phyloP scores from a whole-genome alignment of 2,797 vertebrate species.

The Fratercula arctica region DNA sequence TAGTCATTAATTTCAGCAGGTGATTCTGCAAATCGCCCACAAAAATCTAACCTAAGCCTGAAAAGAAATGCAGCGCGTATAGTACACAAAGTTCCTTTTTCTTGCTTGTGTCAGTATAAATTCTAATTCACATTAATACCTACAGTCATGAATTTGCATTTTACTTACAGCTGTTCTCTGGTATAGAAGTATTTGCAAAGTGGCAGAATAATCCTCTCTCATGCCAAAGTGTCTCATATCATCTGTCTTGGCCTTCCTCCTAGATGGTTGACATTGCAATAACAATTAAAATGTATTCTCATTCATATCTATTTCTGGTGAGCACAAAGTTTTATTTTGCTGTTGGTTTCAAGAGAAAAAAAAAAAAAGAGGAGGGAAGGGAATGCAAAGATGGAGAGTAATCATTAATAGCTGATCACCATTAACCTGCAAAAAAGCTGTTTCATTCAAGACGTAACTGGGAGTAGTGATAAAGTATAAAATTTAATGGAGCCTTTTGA shows the following conservation, averaged over 20 bases:
- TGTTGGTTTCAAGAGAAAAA: background rate
- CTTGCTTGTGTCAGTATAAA: background rate
- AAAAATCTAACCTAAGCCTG: background rate
- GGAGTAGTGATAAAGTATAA: background rate
- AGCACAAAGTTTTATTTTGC: background rate
- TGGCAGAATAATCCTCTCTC: background rate
- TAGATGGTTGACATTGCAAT: background rate
- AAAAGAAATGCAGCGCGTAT: background rate
- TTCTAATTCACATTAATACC: background rate
- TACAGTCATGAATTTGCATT: background rate
- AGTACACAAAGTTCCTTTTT: background rate
- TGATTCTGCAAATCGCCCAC: background rate
- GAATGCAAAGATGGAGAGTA: background rate
- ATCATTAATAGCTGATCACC: background rate
- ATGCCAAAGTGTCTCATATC: background rate
- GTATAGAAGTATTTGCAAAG: background rate
- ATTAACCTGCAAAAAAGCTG: background rate
- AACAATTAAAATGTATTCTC: background rate
- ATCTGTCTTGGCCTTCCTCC: background rate
- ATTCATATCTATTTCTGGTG: background rate
- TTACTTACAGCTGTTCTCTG: background rate
- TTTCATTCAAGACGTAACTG: background rate
- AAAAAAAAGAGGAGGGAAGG: accelerated
- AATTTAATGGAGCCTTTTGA: background rate
- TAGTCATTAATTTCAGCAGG: background rate